Base-by-base conservation (phyloP, 2,113 vertebrate species). In the Toxotes jaculatrix region DNA sequence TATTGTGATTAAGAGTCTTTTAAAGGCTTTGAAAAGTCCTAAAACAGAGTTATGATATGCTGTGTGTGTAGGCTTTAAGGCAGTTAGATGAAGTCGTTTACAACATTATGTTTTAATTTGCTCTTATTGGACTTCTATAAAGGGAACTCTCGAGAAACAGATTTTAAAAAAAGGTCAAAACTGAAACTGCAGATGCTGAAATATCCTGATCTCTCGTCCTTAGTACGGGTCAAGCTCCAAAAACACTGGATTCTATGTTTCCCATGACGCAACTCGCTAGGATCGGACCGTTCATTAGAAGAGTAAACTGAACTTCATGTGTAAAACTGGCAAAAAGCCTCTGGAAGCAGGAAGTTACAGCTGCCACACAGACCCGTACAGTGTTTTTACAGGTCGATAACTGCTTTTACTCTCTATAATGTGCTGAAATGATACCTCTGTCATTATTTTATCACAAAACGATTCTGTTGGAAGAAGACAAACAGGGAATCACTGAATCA, bases 401-500 rank as follows among this genome's bases (percentile, higher is more conserved):
- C 51, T 40, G 36, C n/a, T 77, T 61, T 63, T 67, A 38, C 40
- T 61, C 7, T 53, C 17, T 9, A 36, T 53, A 19, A 38, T 0
- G 10, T 7, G 56, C 36, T 5, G 10, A 67, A 68, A 57, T 32
- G 21, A 70, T 61, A 31, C 47, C 31, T 57, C 34, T 13, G 1
- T 86, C n/a, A 43, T 83, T 4, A 60, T 67, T 79, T 82, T 23
- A 74, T 84, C n/a, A 40, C 51, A 70, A 31, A 47, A 13, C 5
- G 0, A 65, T 62, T 64, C 57, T 59, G 57, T 38, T 60, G 17
- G 56, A 69, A 59, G 23, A 56, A 75, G 55, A 67, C 43, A 61
- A 76, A 67, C 13, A 34, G 7, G 55, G 75, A 81, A 27, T 27
- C 67, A 21, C 67, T 85, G 88, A 88, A 65, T 76, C 40, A 9